phyloP scores from a whole-genome alignment of 2,888 invertebrate species.

The Halictus ligatus region DNA sequence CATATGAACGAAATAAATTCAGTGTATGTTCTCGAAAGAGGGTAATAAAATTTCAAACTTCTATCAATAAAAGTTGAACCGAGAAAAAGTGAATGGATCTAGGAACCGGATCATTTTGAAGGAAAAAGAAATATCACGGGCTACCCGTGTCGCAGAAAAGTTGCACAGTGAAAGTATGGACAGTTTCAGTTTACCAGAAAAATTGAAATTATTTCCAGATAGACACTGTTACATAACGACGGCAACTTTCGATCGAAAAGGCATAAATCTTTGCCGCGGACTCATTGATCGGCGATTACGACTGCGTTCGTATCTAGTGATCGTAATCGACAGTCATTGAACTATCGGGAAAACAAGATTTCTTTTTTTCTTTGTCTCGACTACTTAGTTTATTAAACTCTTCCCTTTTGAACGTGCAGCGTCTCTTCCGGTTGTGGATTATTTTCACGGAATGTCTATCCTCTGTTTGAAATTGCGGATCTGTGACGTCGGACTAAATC shows the following conservation, averaged over 20 bases:
- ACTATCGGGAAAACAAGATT: slow-evolving; percentile 1
- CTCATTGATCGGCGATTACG: slow-evolving; percentile 19
- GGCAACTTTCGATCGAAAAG: slow-evolving; percentile 27
- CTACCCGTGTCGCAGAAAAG: neutral
- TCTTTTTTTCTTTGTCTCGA: neutral
- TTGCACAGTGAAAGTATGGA: slow-evolving; percentile 35
- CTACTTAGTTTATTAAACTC: neutral
- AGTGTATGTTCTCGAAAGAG: neutral
- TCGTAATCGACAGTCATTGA: neutral
- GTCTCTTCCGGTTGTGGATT: neutral
- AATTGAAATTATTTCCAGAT: slow-evolving; percentile 25
- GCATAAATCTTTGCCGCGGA: neutral
- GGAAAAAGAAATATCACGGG: neutral
- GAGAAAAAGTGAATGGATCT: neutral
- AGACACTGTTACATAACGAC: slow-evolving; percentile 15
- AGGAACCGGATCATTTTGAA: neutral
- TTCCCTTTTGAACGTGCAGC: neutral
- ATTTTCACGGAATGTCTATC: neutral
- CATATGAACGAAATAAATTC: neutral
- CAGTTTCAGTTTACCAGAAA: slow-evolving; percentile 33
- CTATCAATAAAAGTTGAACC: neutral
- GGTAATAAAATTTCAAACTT: neutral
- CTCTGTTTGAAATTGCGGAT: neutral
- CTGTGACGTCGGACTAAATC: neutral
- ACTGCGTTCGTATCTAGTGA: neutral